Base-by-base conservation (phyloP, 2,888 invertebrate species). In the Sminthurinus aureus region DNA sequence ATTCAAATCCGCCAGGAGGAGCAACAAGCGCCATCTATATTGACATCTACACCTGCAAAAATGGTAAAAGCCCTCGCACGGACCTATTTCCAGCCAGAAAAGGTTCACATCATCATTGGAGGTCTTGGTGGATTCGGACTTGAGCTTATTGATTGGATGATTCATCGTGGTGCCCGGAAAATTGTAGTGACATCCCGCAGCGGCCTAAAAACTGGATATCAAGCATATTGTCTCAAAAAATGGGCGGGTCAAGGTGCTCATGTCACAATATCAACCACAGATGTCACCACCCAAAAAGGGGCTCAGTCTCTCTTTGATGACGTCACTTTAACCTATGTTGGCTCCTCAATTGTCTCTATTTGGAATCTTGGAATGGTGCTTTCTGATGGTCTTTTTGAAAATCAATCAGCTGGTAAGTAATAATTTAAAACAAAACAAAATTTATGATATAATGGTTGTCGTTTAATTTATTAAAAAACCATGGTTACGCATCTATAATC, bases 361-460 rank as follows among this genome's bases (percentile, higher is more conserved):
- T 98, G 98, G 92, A 97, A 99, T 91, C 92, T 98, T 88, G 98
- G 98, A 38, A 86, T 91, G 91, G 98, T 93, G 22, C 87, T 92
- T 73, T 89, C 89, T 84, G 92, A 92, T 89, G 90, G 90, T 0
- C 87, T 91, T 26, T 87, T 92, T 82, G 91, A 91, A 86, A 91
- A 91, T 85, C 96, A 96, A 90, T 94, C 93, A 0, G 90, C 91
- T 1, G 94, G 94, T 79, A 92, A n/a, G n/a, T n/a, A n/a, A n/a
- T n/a, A n/a, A n/a, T n/a, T n/a, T n/a, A n/a, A n/a, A n/a, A n/a
- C n/a, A n/a, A n/a, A n/a, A n/a, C n/a, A n/a, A n/a, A n/a, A n/a
- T n/a, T n/a, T n/a, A n/a, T n/a, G n/a, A n/a, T n/a, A n/a, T n/a
- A n/a, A n/a, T n/a, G n/a, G n/a, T n/a, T n/a, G n/a, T n/a, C n/a